These are phyloP conservation scores for Ageneiosus marmoratus DNA, from an alignment of 2,113 vertebrate species.

Conservation along the genomic window DNA sequence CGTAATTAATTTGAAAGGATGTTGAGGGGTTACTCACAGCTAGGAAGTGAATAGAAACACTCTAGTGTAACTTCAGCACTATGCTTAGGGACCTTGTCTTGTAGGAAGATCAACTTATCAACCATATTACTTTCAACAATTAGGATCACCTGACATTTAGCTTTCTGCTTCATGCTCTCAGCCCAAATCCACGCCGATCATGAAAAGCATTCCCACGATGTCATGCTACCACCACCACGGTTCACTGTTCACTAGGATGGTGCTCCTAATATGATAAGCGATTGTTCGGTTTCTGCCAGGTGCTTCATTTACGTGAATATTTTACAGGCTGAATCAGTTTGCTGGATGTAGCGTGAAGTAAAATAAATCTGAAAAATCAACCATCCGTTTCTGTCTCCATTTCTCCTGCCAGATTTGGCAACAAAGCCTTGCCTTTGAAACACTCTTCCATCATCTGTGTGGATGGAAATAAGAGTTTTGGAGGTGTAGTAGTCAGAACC, in stretches of 20 bases:
- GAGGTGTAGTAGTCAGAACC: slow-evolving; percentile 11
- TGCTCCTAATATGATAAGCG: not conserved
- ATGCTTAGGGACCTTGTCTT: not conserved
- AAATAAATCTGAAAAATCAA: slow-evolving; percentile 20
- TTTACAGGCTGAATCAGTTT: not conserved
- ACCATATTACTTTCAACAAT: not conserved
- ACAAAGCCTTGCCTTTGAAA: slow-evolving; percentile 38
- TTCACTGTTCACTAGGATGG: not conserved
- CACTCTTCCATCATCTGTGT: slow-evolving; percentile 24
- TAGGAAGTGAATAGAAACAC: not conserved
- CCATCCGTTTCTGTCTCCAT: slow-evolving; percentile 3
- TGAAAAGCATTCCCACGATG: not conserved
- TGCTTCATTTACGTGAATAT: not conserved
- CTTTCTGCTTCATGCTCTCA: not conserved
- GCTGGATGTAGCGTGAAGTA: slow-evolving; percentile 20
- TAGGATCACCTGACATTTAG: not conserved
- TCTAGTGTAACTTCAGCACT: not conserved
- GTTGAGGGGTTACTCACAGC: not conserved
- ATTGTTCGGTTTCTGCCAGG: not conserved
- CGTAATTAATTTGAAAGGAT: slow-evolving; percentile 3
- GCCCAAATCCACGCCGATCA: not conserved
- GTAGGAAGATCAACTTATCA: not conserved
- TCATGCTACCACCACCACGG: not conserved
- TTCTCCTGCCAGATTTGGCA: slow-evolving; percentile 25
- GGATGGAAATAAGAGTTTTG: slow-evolving; percentile 31